These are phyloP conservation scores for Ptychochromis oligacanthus DNA, from an alignment of 2,113 vertebrate genomes.

Conservation along the genomic window DNA sequence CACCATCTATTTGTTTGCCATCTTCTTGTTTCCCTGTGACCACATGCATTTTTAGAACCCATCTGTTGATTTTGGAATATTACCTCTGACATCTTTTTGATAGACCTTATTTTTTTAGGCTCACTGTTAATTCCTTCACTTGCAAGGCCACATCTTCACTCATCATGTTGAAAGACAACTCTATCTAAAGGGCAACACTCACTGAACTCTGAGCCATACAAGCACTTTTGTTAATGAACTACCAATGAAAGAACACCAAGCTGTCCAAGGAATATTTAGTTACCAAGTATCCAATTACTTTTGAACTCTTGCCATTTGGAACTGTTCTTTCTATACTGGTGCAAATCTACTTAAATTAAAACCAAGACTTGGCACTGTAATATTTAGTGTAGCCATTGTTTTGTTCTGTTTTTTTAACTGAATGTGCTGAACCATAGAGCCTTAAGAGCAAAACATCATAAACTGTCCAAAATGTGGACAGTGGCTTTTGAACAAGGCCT, in stretches of 20 bases:
- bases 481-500: background rate
- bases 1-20: too few species aligned
- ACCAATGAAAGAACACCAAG: background rate
- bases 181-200: background rate
- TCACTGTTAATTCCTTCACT: background rate
- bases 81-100: too few species aligned
- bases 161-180: background rate
- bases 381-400: background rate
- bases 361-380: background rate
- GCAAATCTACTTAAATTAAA: background rate
- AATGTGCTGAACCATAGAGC: background rate
- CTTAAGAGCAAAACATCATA: background rate
- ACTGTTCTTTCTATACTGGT: background rate
- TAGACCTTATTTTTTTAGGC: too few species aligned
- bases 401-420: background rate
- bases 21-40: too few species aligned
- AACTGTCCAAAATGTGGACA: background rate
- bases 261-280: background rate
- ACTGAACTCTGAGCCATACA: background rate
- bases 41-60: too few species aligned
- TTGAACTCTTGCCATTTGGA: background rate
- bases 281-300: background rate
- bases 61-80: too few species aligned
- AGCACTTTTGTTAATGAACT: constrained; percentile 1
- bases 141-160: background rate